Percentiles rank a stretch among this genome's conserved stretches.
Evolutionary conservation across 2,888 invertebrate genomes (phyloP).

Genomic region (Fissipunctia ypsillon): DNA sequence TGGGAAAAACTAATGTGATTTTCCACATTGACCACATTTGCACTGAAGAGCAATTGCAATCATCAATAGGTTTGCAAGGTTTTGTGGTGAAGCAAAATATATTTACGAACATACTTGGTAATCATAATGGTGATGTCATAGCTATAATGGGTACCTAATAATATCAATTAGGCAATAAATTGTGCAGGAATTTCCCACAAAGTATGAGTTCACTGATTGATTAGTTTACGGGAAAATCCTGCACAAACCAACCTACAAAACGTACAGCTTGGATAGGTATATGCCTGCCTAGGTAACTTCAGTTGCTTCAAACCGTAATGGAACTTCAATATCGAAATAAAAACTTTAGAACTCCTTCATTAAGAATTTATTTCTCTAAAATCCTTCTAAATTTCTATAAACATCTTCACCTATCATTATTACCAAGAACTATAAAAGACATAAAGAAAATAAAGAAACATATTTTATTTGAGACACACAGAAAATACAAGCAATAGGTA

Average conservation of each 20-base stretch:
- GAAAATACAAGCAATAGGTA: background rate
- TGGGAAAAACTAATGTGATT: background rate
- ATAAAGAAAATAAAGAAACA: background rate
- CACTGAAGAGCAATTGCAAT: background rate
- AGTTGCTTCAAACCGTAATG: background rate
- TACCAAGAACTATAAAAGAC: background rate
- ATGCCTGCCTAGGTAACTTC: background rate
- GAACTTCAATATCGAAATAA: background rate
- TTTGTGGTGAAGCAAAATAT: background rate
- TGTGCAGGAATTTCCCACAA: slow-evolving; percentile 16
- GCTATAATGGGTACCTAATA: slow-evolving; percentile 12
- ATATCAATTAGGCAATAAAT: background rate
- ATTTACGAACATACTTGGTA: background rate
- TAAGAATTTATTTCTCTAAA: background rate
- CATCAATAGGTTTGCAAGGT: background rate
- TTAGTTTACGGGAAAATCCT: slow-evolving; percentile 16
- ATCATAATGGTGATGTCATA: slow-evolving; percentile 13
- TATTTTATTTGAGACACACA: background rate
- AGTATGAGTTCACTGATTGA: slow-evolving; percentile 6
- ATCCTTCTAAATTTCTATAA: background rate
- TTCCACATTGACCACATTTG: background rate
- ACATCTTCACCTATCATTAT: background rate
- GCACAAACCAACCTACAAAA: background rate
- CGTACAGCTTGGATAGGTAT: background rate
- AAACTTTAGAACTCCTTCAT: background rate